Evolutionary conservation across 37 sponge, comb jelly and placozoan genomes (phyloP).

Genomic region (Cliona cf. orientalis): DNA sequence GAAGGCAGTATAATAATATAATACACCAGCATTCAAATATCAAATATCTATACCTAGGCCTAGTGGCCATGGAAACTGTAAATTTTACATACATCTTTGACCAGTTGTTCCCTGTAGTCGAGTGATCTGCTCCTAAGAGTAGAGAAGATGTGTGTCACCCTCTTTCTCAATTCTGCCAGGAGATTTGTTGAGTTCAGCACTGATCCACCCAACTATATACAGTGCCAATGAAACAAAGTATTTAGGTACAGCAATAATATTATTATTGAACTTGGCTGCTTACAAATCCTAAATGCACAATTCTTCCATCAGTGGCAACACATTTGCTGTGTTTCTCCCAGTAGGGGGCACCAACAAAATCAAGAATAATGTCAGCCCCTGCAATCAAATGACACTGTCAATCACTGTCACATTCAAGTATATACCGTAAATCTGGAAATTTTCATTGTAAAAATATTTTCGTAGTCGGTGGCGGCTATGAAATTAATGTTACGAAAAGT

Average conservation of each 20-base stretch:
- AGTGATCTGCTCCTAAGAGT: conserved; percentile 78
- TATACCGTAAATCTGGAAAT: too few relatives aligned
- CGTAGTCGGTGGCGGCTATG: too few relatives aligned
- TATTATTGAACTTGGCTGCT: not conserved
- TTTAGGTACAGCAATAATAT: not conserved
- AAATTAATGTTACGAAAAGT: not conserved
- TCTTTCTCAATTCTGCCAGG: conserved; percentile 61
- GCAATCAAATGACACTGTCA: not conserved
- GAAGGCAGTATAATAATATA: too few relatives aligned
- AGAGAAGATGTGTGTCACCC: conserved; percentile 63
- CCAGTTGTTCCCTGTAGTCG: conserved; percentile 67
- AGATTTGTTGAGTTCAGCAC: conserved; percentile 47
- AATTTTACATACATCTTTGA: conserved; percentile 47
- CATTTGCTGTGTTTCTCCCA: conserved; percentile 82
- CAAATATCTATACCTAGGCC: not conserved
- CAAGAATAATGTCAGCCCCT: conserved; percentile 88
- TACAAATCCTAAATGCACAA: conserved; percentile 81
- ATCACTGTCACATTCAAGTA: not conserved
- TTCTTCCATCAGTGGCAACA: conserved; percentile 79
- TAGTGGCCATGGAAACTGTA: not conserved
- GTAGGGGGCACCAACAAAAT: conserved; percentile 85
- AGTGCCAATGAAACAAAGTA: not conserved
- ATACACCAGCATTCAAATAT: too few relatives aligned
- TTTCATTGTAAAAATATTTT: too few relatives aligned
- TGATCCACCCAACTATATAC: conserved; percentile 61